Evolutionary conservation across 2,797 vertebrate species (phyloP).

Genomic region (Scolopax rusticola): DNA sequence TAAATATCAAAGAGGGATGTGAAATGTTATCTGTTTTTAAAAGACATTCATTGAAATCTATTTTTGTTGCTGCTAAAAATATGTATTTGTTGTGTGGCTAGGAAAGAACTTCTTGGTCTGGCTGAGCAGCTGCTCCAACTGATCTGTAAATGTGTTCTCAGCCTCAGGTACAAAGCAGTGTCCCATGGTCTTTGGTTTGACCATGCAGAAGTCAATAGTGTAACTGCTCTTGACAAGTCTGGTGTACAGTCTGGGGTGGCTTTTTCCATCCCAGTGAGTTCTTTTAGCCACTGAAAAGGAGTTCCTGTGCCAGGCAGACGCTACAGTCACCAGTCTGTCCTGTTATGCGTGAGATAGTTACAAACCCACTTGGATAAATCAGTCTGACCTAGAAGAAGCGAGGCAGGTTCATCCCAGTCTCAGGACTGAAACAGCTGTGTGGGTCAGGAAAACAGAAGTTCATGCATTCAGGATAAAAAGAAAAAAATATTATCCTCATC

Average conservation of each 20-base stretch:
- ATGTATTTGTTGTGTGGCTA: neutral
- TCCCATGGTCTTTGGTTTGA: neutral
- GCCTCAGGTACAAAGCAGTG: neutral
- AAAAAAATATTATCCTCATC: neutral
- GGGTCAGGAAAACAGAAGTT: neutral
- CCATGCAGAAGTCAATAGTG: neutral
- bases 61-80: conserved; percentile 41
- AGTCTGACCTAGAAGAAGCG: neutral
- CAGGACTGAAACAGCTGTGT: neutral
- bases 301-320: neutral
- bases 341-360: neutral
- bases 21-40: conserved; percentile 68
- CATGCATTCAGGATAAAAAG: neutral
- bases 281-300: neutral
- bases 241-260: rapidly evolving
- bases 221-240: neutral
- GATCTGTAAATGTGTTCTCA: neutral
- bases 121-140: neutral
- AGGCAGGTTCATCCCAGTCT: neutral
- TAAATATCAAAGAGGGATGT: conserved; percentile 44
- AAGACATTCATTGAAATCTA: conserved; percentile 19
- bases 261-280: neutral
- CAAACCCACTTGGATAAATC: neutral
- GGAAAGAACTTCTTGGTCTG: neutral
- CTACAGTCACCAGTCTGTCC: neutral